Percentiles rank a stretch among this genome's conserved stretches.
Evolutionary conservation across 2,888 invertebrate genomes (phyloP).

Genomic region (Endomychus coccineus): DNA sequence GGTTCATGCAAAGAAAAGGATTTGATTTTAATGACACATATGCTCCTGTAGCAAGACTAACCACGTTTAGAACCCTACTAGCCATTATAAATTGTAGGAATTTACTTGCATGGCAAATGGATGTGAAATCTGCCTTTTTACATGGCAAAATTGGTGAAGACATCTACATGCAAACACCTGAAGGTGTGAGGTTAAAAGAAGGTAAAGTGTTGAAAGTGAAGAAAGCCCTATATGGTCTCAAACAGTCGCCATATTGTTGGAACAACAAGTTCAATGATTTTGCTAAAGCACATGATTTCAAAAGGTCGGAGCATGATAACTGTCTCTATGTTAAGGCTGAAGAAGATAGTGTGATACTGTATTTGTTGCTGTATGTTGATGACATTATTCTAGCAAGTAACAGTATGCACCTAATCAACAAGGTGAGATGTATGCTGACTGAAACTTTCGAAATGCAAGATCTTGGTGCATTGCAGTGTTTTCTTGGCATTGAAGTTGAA

Average conservation of each 20-base stretch:
- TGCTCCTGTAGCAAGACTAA: constrained; percentile 26
- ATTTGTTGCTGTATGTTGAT: constrained; percentile 28
- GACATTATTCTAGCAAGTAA: constrained; percentile 26
- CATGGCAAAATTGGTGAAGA: constrained; percentile 27
- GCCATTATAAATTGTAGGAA: constrained; percentile 18
- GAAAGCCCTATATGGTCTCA: constrained; percentile 30
- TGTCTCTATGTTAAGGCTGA: constrained; percentile 23
- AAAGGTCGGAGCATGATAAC: constrained; percentile 21
- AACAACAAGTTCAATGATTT: constrained; percentile 23
- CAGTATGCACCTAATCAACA: constrained; percentile 15
- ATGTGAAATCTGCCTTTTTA: constrained; percentile 31
- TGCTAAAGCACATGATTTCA: constrained; percentile 20
- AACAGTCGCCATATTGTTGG: constrained; percentile 30
- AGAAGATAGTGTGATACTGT: constrained; percentile 10
- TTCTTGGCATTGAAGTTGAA: constrained; percentile 27
- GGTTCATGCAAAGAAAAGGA: constrained; percentile 23
- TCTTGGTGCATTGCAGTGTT: constrained; percentile 23
- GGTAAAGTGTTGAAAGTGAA: constrained; percentile 23
- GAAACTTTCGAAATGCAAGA: constrained; percentile 27
- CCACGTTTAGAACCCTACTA: constrained; percentile 23
- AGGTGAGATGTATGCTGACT: constrained; percentile 20
- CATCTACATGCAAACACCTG: constrained; percentile 27
- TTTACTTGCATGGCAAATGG: constrained; percentile 20
- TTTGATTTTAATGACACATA: constrained; percentile 28
- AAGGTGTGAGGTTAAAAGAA: constrained; percentile 19